Base-by-base conservation (phyloP, 2,113 vertebrate genomes). In the Heterotilapia buettikoferi region DNA sequence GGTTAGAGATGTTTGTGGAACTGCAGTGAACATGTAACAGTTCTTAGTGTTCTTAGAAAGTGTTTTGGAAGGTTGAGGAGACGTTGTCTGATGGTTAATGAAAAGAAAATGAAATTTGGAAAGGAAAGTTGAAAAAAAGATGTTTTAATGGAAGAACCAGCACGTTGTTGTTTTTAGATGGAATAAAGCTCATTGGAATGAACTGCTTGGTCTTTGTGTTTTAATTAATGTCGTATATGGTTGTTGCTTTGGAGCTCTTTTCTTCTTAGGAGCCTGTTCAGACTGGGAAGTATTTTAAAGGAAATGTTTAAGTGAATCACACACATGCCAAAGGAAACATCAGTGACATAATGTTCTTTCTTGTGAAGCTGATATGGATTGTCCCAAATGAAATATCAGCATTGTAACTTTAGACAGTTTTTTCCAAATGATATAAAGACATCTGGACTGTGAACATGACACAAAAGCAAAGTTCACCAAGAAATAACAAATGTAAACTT, bases 121-220 rank as follows among this genome's bases (percentile, higher is more conserved):
- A 90, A 71, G 53, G 3, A 16, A 86, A 83, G 86, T 89, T 82
- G 88, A 80, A 81, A 84, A 66, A 38, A 47, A 68, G 57, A 19
- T 26, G 61, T 85, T 94, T 94, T 93, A 89, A 91, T 14, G 83
- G 91, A 90, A 31, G 66, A 89, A 86, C 7, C 31, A 79, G 92
- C 59, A 92, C 4, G 16, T 73, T 88, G 93, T 93, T 89, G 94
- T 93, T 95, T 96, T 96, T 96, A 95, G 91, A 93, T 80, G 82
- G 89, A 95, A 92, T 89, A 90, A 92, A 92, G 80, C 12, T 33
- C 43, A 61, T 56, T 92, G 86, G 80, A 84, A 89, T 82, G 9
- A 91, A 91, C 54, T 91, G 53, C 50, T 31, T 56, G 21, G 16
- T 84, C 45, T 82, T 33, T 89, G 9, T 31, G 26, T 81, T n/a